phyloP scores from a whole-genome alignment of 2,797 vertebrate genomes.

The Anabacerthia variegaticeps region DNA sequence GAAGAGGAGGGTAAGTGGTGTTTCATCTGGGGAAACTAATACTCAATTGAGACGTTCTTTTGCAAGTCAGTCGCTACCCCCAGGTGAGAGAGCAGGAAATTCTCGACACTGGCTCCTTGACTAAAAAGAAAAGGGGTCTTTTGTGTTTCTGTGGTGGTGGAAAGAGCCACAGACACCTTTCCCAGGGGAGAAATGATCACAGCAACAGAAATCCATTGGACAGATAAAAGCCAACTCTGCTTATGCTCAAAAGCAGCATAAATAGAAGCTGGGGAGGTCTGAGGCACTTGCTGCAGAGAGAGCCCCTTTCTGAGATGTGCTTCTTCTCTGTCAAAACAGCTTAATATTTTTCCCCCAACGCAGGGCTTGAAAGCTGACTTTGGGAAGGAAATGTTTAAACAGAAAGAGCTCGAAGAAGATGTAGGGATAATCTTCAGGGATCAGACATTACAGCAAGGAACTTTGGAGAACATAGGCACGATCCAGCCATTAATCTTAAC shows the following conservation, averaged over 20 bases:
- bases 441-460: background rate
- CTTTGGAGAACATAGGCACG: background rate
- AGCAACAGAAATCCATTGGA: conserved; percentile 30
- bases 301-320: background rate
- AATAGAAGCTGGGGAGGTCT: conserved; percentile 33
- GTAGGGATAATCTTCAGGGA: conserved; percentile 32
- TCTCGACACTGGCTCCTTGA: background rate
- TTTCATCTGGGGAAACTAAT: conserved; percentile 55
- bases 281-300: background rate
- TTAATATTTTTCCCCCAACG: conserved; percentile 29
- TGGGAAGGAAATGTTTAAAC: conserved; percentile 21
- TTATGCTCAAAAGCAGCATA: conserved; percentile 19
- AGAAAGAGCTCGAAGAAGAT: conserved; percentile 15
- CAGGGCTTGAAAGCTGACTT: conserved; percentile 31
- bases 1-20: conserved; percentile 49
- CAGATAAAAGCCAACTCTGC: conserved; percentile 36
- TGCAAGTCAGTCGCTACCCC: conserved; percentile 34
- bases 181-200: conserved; percentile 37
- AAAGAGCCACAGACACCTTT: conserved; percentile 37
- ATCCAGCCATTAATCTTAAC: background rate
- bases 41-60: conserved; percentile 38
- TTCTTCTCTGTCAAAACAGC: conserved; percentile 33
- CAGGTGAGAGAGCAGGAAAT: conserved; percentile 60
- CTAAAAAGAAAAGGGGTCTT: background rate
- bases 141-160: conserved; percentile 16